A percentile compares a stretch with the other conserved stretches of the same genome.
Conservation (phyloP, 1,140 invertebrate species). For the Zaprionus camerounensis region DNA sequence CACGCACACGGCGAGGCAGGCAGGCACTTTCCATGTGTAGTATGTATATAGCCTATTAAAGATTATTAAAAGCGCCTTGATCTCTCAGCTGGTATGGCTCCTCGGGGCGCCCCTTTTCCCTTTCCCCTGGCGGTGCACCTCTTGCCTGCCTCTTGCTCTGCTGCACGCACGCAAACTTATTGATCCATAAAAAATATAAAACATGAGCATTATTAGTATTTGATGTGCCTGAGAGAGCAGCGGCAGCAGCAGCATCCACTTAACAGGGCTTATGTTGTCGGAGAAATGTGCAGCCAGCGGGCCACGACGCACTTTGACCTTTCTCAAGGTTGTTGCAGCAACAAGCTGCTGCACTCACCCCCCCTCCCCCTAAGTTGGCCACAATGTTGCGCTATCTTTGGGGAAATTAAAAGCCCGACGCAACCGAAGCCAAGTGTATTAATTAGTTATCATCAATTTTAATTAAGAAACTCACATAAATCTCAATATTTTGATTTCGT, state of each 20-base stretch:
- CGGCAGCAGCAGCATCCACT: constrained; percentile 24
- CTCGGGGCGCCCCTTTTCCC: background rate
- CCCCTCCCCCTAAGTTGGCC: background rate
- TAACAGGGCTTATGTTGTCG: constrained; percentile 22
- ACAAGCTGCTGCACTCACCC: constrained; percentile 3
- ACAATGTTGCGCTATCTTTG: background rate
- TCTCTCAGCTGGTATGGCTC: constrained; percentile 53
- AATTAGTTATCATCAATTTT: constrained; percentile 41
- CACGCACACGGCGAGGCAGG: constrained; percentile 16
- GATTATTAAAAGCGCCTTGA: constrained; percentile 78
- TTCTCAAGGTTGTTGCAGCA: constrained; percentile 59
- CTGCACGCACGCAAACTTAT: constrained; percentile 71
- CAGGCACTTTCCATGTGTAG: constrained; percentile 9
- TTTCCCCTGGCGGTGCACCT: background rate
- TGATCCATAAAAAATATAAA: constrained; percentile 79
- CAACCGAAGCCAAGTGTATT: constrained; percentile 1
- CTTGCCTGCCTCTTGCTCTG: constrained; percentile 8
- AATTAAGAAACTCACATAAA: constrained; percentile 42
- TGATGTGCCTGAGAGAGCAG: constrained; percentile 43
- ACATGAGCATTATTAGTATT: constrained; percentile 73
- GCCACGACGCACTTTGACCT: constrained; percentile 45
- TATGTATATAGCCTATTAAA: constrained; percentile 63
- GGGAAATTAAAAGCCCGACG: background rate
- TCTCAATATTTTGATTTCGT: constrained; percentile 36
- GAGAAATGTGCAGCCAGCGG: constrained; percentile 8